phyloP scores from a whole-genome alignment of 2,797 vertebrate species.

The Siniperca scherzeri region DNA sequence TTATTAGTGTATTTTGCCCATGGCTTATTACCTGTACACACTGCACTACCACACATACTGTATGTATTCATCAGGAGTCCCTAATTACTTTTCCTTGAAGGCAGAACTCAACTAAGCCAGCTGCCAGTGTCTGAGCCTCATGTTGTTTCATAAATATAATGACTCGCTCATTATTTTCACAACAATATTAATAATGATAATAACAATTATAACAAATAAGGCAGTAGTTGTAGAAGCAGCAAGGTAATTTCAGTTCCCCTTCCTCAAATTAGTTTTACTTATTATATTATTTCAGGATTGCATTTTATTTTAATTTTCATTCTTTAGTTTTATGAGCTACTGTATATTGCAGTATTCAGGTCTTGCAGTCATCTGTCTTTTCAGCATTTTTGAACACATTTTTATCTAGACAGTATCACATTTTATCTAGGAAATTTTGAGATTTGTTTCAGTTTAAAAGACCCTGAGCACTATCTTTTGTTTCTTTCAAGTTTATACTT shows the following conservation, averaged over 20 bases:
- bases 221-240: not conserved
- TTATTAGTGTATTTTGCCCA: constrained; percentile 1
- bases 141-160: constrained; percentile 27
- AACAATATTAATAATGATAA: constrained; percentile 18
- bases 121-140: constrained; percentile 6
- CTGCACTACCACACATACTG: not conserved
- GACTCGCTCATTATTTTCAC: constrained; percentile 35
- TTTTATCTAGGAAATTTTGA: not conserved
- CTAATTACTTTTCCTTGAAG: constrained; percentile 42
- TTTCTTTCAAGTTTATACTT: not conserved
- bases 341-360: not conserved
- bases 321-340: constrained; percentile 3
- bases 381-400: not conserved
- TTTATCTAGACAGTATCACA: not conserved
- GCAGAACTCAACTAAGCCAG: constrained; percentile 11
- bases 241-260: not conserved
- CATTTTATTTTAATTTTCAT: not conserved
- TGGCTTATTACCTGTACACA: not conserved
- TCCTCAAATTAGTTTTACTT: constrained; percentile 10
- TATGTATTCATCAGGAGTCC: constrained; percentile 16
- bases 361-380: not conserved
- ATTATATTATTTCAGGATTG: not conserved
- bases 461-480: not conserved
- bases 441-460: not conserved
- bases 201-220: constrained; percentile 19